phyloP scores from a whole-genome alignment of 2,888 invertebrate genomes.

The Oscheius sp. region DNA sequence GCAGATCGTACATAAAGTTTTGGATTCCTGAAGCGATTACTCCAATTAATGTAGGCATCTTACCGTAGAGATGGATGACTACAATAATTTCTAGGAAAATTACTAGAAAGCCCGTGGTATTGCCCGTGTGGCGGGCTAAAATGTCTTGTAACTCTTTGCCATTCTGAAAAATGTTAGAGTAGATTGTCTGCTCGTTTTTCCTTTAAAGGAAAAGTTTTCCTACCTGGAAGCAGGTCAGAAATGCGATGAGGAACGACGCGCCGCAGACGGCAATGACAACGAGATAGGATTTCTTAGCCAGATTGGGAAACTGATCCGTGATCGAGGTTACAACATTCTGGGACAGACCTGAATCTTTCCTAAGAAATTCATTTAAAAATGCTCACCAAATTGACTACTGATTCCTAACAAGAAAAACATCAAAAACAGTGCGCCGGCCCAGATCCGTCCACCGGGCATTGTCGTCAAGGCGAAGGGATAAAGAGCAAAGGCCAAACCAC shows the following conservation, averaged over 20 bases:
- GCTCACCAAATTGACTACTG: conserved; percentile 40
- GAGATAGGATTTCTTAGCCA: background rate
- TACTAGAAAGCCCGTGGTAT: conserved; percentile 4
- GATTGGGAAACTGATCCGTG: conserved; percentile 28
- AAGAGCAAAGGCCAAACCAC: conserved; percentile 73
- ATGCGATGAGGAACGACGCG: conserved; percentile 33
- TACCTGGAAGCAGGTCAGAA: conserved; percentile 41
- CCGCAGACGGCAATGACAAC: conserved; percentile 32
- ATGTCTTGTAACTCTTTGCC: conserved; percentile 14
- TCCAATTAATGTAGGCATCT: too few species aligned
- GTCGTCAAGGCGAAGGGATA: conserved; percentile 74
- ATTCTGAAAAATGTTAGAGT: conserved; percentile 29
- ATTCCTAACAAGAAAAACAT: conserved; percentile 74
- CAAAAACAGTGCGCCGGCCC: conserved; percentile 73
- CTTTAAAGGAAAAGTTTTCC: too few species aligned
- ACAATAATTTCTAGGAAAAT: conserved; percentile 23
- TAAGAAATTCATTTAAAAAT: too few species aligned
- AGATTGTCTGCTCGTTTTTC: background rate
- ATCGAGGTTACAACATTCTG: conserved; percentile 33
- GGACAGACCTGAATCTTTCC: conserved; percentile 18
- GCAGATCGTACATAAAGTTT: conserved; percentile 22
- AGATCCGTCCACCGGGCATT: conserved; percentile 71
- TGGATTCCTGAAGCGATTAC: conserved; percentile 11
- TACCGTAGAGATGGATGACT: conserved; percentile 31
- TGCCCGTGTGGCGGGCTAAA: conserved; percentile 6